Base-by-base conservation (phyloP, 1,140 invertebrate genomes). In the Sipha flava region DNA sequence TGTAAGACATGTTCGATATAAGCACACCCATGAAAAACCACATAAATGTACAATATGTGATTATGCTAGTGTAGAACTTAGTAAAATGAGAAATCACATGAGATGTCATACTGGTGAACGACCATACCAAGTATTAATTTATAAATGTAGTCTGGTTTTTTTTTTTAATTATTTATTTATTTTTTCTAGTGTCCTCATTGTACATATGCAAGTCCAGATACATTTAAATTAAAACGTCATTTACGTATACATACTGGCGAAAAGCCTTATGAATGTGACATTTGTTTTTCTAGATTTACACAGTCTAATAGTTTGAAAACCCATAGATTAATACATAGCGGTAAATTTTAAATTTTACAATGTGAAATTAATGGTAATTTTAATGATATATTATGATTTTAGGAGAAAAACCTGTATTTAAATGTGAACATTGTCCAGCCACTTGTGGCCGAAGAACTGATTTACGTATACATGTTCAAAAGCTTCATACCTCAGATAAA, bases 371-470 rank as follows among this genome's bases (percentile, higher is more conserved):
- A 4, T 81, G 45, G 66, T 52, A 52, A 79, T 68, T 80, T 2
- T 40, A 12, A 68, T 54, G 16, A 68, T 14, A 80, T 40, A 82
- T 82, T 83, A 72, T 87, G 87, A 16, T 81, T 92, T 92, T 92
- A 73, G 90, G 95, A 1, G 94, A 97, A 83, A 98, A 98, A 84
- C 97, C 97, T 1, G 90, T 98, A 49, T 99, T 95, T 86, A 92
- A 96, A 81, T 99, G 97, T 85, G 93, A 95, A 83, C 87, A 97
- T 7, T 99, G 97, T 86, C 96, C 97, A 16, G 94, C 96, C 0
- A 98, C 96, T 4, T 98, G 97, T 85, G 96, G 96, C 0, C 89
- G 97, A 29, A 98, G 98, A 89, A 98, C 96, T 0, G 97, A 99
- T 87, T 88, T 99, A 43, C 90, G 96, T 82, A 96, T 98, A 82